Evolutionary conservation across 2,113 vertebrate species (phyloP), one percentile per base, ranked within the genome.

Genomic region (Pogonocichla stellata): DNA sequence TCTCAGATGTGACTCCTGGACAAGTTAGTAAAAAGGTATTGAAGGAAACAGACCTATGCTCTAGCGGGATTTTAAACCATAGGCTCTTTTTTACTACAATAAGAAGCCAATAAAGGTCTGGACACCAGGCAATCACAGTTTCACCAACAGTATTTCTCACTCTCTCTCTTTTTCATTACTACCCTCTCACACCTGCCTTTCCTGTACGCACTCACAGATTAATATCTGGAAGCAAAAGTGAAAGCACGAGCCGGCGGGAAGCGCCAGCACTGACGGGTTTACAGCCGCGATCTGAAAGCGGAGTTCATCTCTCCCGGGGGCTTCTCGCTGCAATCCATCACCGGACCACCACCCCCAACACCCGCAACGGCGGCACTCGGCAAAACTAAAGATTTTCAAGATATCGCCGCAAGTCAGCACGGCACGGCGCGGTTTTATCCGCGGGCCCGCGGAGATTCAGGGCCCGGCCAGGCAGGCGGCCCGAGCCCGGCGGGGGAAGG

Each of bases 11-110:
- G 70, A 25, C 45, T 82, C 36, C 70, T 5, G 74, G 56, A 45
- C 42, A n/a, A 14, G 8, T 24, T 7, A 23, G 9, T 10, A 5
- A 58, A 58, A 58, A 33, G 0, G 3, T 6, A 19, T 2, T 38
- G 22, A n/a, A 47, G 31, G 24, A 45, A 75, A 26, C 14, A 36
- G 40, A 48, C 8, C 25, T 6, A 8, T 6, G 48, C 57, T 33
- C 53, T 3, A 20, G 28, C 40, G 26, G 48, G 6, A n/a, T n/a
- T 8, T 53, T 53, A 61, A 42, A 67, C 11, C 25, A 7, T 1
- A 1, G 0, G 4, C 15, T 65, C 64, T 18, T 8, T 19, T 3
- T 13, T 16, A n/a, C 24, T 19, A 18, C 70, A 25, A 0, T 1
- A 31, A 29, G 16, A 62, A 29, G 28, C 19, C 13, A 70, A 20